A percentile compares a stretch with the other conserved stretches of the same genome.
Conservation (phyloP, 2,888 invertebrate genomes). For the Blera fallax region DNA sequence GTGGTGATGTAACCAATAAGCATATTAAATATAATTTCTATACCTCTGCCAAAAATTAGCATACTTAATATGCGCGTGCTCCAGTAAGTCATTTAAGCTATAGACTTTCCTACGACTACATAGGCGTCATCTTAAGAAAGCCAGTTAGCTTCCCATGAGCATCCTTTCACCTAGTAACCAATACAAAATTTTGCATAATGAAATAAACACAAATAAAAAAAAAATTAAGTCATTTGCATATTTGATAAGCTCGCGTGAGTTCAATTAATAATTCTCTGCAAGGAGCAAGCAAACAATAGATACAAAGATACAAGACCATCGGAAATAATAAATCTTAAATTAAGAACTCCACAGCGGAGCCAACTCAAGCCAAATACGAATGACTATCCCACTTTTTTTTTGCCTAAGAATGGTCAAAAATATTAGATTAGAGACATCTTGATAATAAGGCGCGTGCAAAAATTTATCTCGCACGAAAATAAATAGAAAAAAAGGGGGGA, state of each 20-base stretch:
- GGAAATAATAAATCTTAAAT: conserved; percentile 49
- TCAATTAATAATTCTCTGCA: conserved; percentile 36
- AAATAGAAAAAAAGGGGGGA: too few relatives aligned
- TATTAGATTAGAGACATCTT: conserved; percentile 36
- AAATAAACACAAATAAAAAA: background rate
- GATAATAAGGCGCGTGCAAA: conserved; percentile 45
- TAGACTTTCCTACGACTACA: background rate
- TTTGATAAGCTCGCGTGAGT: conserved; percentile 36
- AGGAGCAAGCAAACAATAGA: conserved; percentile 14
- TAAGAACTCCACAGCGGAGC: conserved; percentile 12
- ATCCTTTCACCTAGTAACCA: conserved; percentile 45
- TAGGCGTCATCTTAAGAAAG: background rate
- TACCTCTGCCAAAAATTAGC: background rate
- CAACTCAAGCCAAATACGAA: background rate
- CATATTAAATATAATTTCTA: conserved; percentile 3
- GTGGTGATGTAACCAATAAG: background rate
- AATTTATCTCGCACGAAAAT: background rate
- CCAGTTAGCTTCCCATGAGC: background rate
- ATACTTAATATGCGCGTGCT: conserved; percentile 7
- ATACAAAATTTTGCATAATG: background rate
- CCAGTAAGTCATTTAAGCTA: background rate
- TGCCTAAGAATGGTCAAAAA: conserved; percentile 3
- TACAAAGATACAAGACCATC: background rate
- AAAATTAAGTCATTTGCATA: conserved; percentile 16
- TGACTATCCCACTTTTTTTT: conserved; percentile 29